A percentile compares a stretch with the other conserved stretches of the same genome.
Conservation (phyloP, 2,888 invertebrate species). For the Apodemia mormo region DNA sequence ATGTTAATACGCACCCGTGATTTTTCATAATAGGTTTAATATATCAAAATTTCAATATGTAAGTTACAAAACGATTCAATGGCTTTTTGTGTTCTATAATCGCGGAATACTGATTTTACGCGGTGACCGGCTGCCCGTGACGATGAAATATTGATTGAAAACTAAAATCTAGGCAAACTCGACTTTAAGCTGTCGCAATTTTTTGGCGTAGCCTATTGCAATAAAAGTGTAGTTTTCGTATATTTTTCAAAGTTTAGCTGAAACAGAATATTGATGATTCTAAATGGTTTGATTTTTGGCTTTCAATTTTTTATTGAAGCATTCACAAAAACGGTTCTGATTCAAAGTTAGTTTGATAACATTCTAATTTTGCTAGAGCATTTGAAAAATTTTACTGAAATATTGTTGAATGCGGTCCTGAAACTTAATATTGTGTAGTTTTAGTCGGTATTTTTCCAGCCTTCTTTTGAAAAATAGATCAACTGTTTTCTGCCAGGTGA, state of each 20-base stretch:
- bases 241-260: conserved; percentile 8
- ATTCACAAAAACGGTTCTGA: not conserved
- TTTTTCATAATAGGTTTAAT: not conserved
- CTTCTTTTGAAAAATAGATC: too few species aligned
- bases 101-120: conserved; percentile 12
- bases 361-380: too few species aligned
- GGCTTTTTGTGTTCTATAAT: conserved; percentile 1
- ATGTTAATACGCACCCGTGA: too few species aligned
- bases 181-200: conserved; percentile 17
- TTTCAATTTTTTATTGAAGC: conserved; percentile 1
- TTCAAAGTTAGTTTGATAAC: not conserved
- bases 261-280: conserved; percentile 23
- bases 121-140: conserved; percentile 59
- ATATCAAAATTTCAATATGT: not conserved
- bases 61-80: not conserved
- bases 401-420: too few species aligned
- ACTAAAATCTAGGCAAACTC: conserved; percentile 50
- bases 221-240: conserved; percentile 20
- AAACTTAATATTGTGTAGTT: too few species aligned
- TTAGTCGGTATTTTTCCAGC: too few species aligned
- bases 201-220: conserved; percentile 15
- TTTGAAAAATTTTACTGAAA: too few species aligned
- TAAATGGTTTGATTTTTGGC: conserved; percentile 9
- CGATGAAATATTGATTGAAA: conserved; percentile 67
- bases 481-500: too few species aligned